Evolutionary conservation across 2,888 invertebrate genomes (phyloP), one percentile per base, ranked within the genome.

Genomic region (Pecten maximus): DNA sequence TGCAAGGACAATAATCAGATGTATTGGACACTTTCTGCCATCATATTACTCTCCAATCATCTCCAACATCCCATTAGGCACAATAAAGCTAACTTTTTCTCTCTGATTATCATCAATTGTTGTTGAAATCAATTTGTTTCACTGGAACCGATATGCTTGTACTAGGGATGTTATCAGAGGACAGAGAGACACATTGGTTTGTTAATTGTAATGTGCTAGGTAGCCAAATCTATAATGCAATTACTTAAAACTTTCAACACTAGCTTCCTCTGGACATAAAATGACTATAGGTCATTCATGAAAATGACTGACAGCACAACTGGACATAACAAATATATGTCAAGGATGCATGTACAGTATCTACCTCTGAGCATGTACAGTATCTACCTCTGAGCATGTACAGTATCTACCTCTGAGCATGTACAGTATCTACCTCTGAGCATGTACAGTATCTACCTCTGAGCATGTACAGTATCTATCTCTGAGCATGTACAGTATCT

Each of bases 91-190:
- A 15, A 60, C 60, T n/a, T 28, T 28, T 60, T 28, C 60, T 60
- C 6, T 10, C 74, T 35, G 74, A 74, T 74, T 74, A 28, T 74
- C 74, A 74, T 35, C 74, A 8, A 35, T 35, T 74, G 74, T 10
- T 35, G 74, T 74, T 74, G 10, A 74, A 74, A 74, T 23, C 74
- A 74, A 74, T 74, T 74, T 74, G 74, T 74, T 28, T 74, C 35
- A 1, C 74, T 74, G 74, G 28, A 35, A 74, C 74, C 35, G 28
- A 74, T 74, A 28, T 28, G 28, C 35, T 35, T 74, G 74, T 74
- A 35, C 35, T 6, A 28, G 28, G 23, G 10, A 28, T 74, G 74
- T 35, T 15, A 74, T 60, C 74, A 35, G 74, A 23, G 35, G 12
- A 74, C 1, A 74, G 23, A 54, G 23, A 23, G 74, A 74, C 35